phyloP scores from a whole-genome alignment of 2,797 vertebrate genomes.

The Enoplosus armatus region DNA sequence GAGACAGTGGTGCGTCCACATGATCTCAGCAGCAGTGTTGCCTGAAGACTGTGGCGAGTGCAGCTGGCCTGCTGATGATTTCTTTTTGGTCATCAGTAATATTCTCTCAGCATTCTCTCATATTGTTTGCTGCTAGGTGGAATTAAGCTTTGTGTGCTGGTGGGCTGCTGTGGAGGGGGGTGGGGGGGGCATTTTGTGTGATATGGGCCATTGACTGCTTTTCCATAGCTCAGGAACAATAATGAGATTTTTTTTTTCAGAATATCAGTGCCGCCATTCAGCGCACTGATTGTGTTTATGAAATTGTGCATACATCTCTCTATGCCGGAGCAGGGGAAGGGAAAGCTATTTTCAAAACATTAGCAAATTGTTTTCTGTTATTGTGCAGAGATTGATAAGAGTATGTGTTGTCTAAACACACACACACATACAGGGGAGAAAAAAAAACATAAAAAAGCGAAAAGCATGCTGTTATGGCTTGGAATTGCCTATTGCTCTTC shows the following conservation, averaged over 20 bases:
- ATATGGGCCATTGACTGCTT: constrained; percentile 88
- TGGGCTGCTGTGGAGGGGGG: constrained; percentile 69
- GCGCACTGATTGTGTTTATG: constrained; percentile 85
- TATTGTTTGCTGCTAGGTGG: constrained; percentile 81
- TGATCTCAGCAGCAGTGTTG: not conserved
- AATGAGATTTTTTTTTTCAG: constrained; percentile 80
- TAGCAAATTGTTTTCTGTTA: constrained; percentile 87
- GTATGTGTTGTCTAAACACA: constrained; percentile 78
- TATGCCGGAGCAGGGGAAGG: constrained; percentile 76
- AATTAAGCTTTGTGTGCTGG: constrained; percentile 82
- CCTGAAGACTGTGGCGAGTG: constrained; percentile 35
- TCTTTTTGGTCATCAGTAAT: constrained; percentile 79
- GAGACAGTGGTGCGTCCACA: constrained; percentile 4
- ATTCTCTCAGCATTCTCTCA: constrained; percentile 81
- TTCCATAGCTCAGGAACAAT: constrained; percentile 87
- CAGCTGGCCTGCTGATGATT: constrained; percentile 55
- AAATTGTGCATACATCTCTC: constrained; percentile 87
- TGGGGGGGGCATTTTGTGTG: constrained; percentile 77
- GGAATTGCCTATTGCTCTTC: constrained; percentile 30
- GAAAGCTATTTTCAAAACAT: constrained; percentile 86
- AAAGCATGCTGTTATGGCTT: constrained; percentile 24
- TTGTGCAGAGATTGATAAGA: constrained; percentile 86
- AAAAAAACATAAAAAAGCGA: constrained; percentile 19
- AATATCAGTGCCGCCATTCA: constrained; percentile 86
- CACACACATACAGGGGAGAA: constrained; percentile 6